Base-by-base conservation (phyloP, 2,888 invertebrate genomes). In the Acanthopleura granulata region DNA sequence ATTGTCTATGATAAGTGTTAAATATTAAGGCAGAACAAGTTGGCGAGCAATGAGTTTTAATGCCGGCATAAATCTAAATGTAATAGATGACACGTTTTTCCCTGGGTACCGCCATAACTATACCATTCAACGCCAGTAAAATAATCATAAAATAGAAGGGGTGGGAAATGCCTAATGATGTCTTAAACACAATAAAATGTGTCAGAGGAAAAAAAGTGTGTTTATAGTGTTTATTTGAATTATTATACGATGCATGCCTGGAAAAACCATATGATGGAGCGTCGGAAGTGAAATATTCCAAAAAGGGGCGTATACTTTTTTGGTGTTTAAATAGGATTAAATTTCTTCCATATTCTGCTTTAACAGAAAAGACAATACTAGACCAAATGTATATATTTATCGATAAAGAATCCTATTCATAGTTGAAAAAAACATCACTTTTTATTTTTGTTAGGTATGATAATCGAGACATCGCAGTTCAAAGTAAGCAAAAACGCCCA, bases 81-180 rank as follows among this genome's bases (percentile, higher is more conserved):
- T 66, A 66, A 66, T 27, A 66, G 66, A 66, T 6, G 66, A 66
- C 66, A 66, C 1, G 25, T 1, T 27, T 66, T 66, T 66, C 25
- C 66, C 22, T 66, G 29, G 66, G 1, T 6, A 27, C 16, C 22
- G 29, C 29, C 6, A 66, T 66, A 66, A 66, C 29, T 22, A 66
- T 6, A 27, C 29, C 15, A 66, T 27, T 66, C 14, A 27, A 66
- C 1, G 29, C 15, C 29, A 66, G 22, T 66, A 66, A 66, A 66
- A 66, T 27, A 27, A 27, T 22, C 66, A 27, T 66, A 66, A 66
- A 66, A 66, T 66, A 27, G 6, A 66, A 22, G n/a, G 57, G 57
- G 57, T 22, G 57, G 22, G 57, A 57, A 57, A 57, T 57, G 6
- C 57, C 12, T 57, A 57, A 57, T 12, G 57, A 57, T 22, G 22